phyloP scores from a whole-genome alignment of 1,140 invertebrate genomes.

The Pogonognathellus flavescens region DNA sequence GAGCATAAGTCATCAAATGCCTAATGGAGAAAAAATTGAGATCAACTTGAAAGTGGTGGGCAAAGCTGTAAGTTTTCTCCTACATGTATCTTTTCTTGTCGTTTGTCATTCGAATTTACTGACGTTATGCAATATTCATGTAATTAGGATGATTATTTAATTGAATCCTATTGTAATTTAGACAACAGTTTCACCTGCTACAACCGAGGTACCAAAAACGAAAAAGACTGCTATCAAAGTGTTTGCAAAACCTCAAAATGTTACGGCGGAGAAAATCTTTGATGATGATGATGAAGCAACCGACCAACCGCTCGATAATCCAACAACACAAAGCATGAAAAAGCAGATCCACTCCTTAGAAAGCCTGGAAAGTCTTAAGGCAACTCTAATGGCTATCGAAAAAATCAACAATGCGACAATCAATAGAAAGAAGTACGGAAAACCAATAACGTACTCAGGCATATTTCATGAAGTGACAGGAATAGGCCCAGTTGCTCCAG shows the following conservation, averaged over 20 bases:
- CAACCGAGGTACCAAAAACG: background rate
- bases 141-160: too few species aligned
- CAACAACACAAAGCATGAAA: background rate
- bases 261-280: background rate
- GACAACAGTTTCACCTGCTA: background rate
- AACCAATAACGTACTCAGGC: conserved; percentile 7
- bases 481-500: background rate
- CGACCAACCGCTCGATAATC: background rate
- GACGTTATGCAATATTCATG: too few species aligned
- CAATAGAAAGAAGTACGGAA: conserved; percentile 39
- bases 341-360: background rate
- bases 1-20: conserved; percentile 58
- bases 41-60: conserved; percentile 57
- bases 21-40: conserved; percentile 60
- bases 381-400: conserved; percentile 56
- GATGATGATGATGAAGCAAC: background rate
- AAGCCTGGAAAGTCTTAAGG: conserved; percentile 53
- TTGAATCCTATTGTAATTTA: too few species aligned
- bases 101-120: background rate
- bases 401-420: conserved; percentile 57
- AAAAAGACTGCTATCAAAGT: background rate
- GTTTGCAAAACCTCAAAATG: background rate
- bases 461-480: conserved; percentile 46
- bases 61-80: background rate
- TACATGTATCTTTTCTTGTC: background rate